These are phyloP conservation scores for Ammodytes dubius DNA, from an alignment of 2,113 vertebrate species.

Conservation along the genomic window DNA sequence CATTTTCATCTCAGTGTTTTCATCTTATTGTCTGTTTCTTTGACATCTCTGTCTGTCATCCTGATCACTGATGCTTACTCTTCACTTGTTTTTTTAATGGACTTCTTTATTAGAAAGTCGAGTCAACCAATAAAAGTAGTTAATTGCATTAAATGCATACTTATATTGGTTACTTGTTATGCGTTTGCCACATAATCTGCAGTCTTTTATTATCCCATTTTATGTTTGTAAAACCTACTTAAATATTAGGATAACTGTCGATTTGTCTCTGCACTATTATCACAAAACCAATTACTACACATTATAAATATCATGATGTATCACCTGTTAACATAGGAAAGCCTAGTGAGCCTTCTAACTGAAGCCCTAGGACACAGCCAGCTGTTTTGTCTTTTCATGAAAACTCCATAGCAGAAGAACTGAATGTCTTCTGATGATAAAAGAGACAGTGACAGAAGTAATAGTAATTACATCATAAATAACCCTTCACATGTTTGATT, in stretches of 20 bases:
- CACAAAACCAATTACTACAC: neutral
- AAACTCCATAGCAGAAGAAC: neutral
- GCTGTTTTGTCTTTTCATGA: neutral
- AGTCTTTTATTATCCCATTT: neutral
- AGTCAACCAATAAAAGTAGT: neutral
- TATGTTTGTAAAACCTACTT: neutral
- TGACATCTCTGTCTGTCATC: neutral
- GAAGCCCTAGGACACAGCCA: neutral
- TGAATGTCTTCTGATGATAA: neutral
- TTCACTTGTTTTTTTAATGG: neutral
- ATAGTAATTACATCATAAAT: neutral
- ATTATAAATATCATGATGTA: neutral
- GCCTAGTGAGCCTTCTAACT: neutral
- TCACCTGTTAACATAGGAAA: neutral
- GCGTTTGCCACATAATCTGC: neutral
- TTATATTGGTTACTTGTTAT: neutral
- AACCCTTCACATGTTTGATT: neutral
- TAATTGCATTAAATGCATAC: neutral
- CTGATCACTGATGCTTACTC: neutral
- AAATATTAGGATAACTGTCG: neutral
- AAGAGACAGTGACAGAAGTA: neutral
- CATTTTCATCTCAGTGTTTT: slow-evolving; percentile 8
- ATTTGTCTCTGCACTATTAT: neutral
- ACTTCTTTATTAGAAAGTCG: neutral
- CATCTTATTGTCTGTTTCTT: neutral